phyloP scores from a whole-genome alignment of 2,888 invertebrate genomes.

The Girardia tigrina region DNA sequence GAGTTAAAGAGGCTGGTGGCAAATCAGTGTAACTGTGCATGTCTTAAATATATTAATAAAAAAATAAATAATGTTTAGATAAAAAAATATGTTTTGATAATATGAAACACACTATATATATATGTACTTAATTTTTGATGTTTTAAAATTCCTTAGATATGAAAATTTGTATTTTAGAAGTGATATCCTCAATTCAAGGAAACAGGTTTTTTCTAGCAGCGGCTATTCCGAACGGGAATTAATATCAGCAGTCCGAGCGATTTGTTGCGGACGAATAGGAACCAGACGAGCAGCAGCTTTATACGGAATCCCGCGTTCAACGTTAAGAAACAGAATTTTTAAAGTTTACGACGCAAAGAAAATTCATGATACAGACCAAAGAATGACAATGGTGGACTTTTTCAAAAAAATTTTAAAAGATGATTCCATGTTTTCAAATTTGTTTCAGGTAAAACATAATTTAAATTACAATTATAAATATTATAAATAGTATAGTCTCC shows the following conservation, averaged over 20 bases:
- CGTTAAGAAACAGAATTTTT: slow-evolving; percentile 75
- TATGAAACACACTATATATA: too few relatives aligned
- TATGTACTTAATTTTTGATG: too few relatives aligned
- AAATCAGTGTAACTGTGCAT: too few relatives aligned
- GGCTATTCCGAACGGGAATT: slow-evolving; percentile 84
- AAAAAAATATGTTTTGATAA: too few relatives aligned
- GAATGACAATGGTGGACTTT: slow-evolving; percentile 37
- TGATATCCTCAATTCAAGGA: not conserved
- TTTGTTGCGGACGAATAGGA: slow-evolving; percentile 77
- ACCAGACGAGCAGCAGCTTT: slow-evolving; percentile 80
- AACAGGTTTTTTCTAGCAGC: not conserved
- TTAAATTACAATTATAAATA: too few relatives aligned
- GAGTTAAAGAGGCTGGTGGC: too few relatives aligned
- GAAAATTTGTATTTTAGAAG: not conserved
- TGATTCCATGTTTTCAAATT: not conserved
- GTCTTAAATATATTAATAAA: too few relatives aligned
- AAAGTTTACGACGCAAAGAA: slow-evolving; percentile 45
- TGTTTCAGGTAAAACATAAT: not conserved
- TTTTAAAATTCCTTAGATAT: too few relatives aligned
- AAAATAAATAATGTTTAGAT: too few relatives aligned
- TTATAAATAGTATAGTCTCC: too few relatives aligned
- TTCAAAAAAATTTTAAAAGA: slow-evolving; percentile 20
- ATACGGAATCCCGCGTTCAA: slow-evolving; percentile 88
- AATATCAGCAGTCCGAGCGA: slow-evolving; percentile 78
- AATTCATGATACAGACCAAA: slow-evolving; percentile 31